Conservation (phyloP, 2,888 invertebrate species). For the Drosophila subsilvestris region DNA sequence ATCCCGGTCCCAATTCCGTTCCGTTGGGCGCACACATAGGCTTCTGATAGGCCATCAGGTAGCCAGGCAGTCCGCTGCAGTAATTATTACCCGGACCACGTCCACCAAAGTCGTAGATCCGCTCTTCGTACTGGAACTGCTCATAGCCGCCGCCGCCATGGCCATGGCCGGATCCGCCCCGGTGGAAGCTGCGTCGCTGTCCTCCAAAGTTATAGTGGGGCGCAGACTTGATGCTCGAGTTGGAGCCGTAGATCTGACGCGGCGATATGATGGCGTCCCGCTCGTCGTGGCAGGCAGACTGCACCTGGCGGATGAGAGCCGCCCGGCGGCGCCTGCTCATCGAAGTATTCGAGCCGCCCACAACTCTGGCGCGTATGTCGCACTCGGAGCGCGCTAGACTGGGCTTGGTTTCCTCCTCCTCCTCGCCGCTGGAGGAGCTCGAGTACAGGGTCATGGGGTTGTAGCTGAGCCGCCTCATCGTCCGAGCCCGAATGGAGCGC, state of each 20-base stretch:
- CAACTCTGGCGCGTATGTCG: slow-evolving; percentile 84
- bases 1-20: slow-evolving; percentile 36
- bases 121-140: slow-evolving; percentile 80
- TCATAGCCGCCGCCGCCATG: slow-evolving; percentile 59
- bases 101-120: slow-evolving; percentile 83
- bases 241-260: slow-evolving; percentile 84
- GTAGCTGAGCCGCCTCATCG: slow-evolving; percentile 85
- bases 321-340: slow-evolving; percentile 78
- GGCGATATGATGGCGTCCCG: slow-evolving; percentile 71
- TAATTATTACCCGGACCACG: slow-evolving; percentile 82
- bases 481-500: slow-evolving; percentile 86
- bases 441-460: slow-evolving; percentile 86
- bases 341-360: slow-evolving; percentile 61
- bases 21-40: slow-evolving; percentile 71
- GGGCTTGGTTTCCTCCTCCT: slow-evolving; percentile 82
- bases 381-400: slow-evolving; percentile 86
- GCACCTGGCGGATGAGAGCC: slow-evolving; percentile 81
- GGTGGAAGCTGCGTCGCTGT: slow-evolving; percentile 67
- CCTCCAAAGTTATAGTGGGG: slow-evolving; percentile 83
- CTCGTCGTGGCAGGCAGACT: slow-evolving; percentile 77
- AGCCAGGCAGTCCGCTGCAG: slow-evolving; percentile 12
- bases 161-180: slow-evolving; percentile 38
- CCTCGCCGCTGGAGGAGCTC: slow-evolving; percentile 86
- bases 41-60: slow-evolving; percentile 48
- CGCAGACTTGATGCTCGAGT: slow-evolving; percentile 85